Evolutionary conservation across 1,140 invertebrate genomes (phyloP).

Genomic region (Zaprionus vittiger): DNA sequence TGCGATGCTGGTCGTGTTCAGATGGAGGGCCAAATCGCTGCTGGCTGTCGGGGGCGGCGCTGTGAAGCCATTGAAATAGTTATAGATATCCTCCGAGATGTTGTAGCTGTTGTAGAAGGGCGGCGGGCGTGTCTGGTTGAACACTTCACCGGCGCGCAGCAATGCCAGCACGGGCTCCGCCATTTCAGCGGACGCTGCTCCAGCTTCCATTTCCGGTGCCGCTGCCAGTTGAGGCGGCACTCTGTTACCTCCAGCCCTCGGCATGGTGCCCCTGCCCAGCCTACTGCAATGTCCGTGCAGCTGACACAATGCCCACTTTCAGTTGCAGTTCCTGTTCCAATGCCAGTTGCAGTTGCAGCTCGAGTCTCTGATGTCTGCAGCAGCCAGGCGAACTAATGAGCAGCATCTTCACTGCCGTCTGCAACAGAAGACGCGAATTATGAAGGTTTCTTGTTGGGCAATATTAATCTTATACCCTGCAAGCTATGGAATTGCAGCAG

Average conservation of each 20-base stretch:
- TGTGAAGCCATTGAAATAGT: conserved; percentile 78
- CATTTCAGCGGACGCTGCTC: conserved; percentile 27
- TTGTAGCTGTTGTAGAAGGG: conserved; percentile 78
- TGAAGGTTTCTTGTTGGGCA: background rate
- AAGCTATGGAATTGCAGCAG: background rate
- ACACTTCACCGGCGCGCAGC: conserved; percentile 50
- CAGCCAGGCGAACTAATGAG: conserved; percentile 63
- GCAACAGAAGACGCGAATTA: background rate
- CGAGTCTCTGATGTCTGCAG: conserved; percentile 44
- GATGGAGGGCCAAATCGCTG: conserved; percentile 49
- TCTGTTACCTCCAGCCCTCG: conserved; percentile 36
- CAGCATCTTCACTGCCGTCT: conserved; percentile 54
- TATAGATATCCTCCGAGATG: conserved; percentile 78
- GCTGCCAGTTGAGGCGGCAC: conserved; percentile 25
- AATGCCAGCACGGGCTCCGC: conserved; percentile 63
- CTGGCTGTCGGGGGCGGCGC: conserved; percentile 44
- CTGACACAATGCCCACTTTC: conserved; percentile 45
- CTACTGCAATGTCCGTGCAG: conserved; percentile 61
- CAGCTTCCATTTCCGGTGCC: conserved; percentile 57
- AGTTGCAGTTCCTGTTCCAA: conserved; percentile 40
- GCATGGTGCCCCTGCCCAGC: conserved; percentile 19
- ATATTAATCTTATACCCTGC: conserved; percentile 4
- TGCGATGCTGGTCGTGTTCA: conserved; percentile 33
- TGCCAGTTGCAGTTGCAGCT: conserved; percentile 3
- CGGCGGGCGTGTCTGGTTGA: conserved; percentile 57